A percentile compares a stretch with the other conserved stretches of the same genome.
Conservation (phyloP, 2,113 vertebrate genomes). For the Typhlomys cinereus region DNA sequence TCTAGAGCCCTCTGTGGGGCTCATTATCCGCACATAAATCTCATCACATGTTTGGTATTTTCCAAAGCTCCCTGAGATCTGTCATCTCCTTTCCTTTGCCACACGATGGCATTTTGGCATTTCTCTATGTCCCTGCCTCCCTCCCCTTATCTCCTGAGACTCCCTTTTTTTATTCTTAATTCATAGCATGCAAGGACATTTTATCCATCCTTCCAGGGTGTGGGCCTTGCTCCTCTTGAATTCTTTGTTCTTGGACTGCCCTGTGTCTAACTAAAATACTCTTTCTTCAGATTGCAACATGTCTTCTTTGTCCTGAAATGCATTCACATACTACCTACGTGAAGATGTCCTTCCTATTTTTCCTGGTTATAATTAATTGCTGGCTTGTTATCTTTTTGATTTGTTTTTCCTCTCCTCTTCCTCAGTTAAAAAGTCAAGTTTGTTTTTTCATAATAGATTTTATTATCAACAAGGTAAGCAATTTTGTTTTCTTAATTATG, state of each 20-base stretch:
- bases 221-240: neutral
- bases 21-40: rapidly evolving
- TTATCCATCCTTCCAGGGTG: rapidly evolving
- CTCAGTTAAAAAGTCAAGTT: neutral
- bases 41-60: rapidly evolving
- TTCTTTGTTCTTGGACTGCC: neutral
- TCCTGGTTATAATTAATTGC: neutral
- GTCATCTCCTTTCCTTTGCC: neutral
- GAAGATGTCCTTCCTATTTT: neutral
- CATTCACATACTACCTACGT: neutral
- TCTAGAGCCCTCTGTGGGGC: too few species aligned
- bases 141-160: too few species aligned
- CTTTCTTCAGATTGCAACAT: neutral
- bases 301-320: neutral
- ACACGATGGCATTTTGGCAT: rapidly evolving
- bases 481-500: too few species aligned
- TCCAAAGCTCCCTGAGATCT: neutral
- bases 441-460: too few species aligned
- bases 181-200: neutral
- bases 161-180: neutral
- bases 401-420: neutral
- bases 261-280: neutral
- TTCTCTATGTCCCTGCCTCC: neutral
- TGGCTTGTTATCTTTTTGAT: too few species aligned
- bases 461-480: too few species aligned